Evolutionary conservation across 1,140 invertebrate genomes (phyloP), one percentile per base, ranked within the genome.

Genomic region (Araneus ventricosus): DNA sequence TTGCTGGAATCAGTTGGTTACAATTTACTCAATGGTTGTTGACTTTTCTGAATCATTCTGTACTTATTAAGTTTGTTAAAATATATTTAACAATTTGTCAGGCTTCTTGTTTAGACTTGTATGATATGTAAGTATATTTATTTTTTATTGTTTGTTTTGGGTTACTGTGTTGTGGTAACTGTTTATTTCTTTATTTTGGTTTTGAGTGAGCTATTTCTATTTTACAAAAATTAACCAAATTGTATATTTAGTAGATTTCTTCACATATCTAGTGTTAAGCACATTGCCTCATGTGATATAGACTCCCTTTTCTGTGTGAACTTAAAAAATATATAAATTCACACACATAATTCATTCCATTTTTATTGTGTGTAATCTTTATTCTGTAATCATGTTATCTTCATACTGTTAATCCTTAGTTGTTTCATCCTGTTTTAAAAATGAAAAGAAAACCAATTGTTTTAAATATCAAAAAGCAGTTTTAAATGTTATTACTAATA

Each of bases 121-220:
- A 75, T 34, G 34, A 67, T 75, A 34, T 75, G 70, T 75, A 75
- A 75, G 30, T 75, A 75, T 75, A 75, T 75, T 75, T 75, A 75
- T 75, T 75, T 75, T 34, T 20, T 27, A 27, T 24, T 75, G 20
- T 30, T 75, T 75, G 70, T 75, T 34, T 75, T 75, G 8, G 27
- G 61, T 63, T 63, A 70, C 30, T 75, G 7, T 27, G 10, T 1
- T 14, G 34, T 34, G 30, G 34, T 6, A 75, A 37, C 3, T 75
- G 30, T 75, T 75, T 22, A 34, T 75, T 75, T 75, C 30, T 22
- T 37, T 14, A 75, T 75, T 22, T 20, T 22, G 27, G 4, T 20
- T 37, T 75, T 37, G 30, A 75, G 14, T 75, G 30, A 6, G n/a
- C 70, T 75, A 34, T 34, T 75, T 34, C 5, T 37, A 20, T 34